A percentile compares a stretch with the other conserved stretches of the same genome.
phyloP scores from a whole-genome alignment of 2,113 vertebrate genomes.

The Montifringilla adamsi region DNA sequence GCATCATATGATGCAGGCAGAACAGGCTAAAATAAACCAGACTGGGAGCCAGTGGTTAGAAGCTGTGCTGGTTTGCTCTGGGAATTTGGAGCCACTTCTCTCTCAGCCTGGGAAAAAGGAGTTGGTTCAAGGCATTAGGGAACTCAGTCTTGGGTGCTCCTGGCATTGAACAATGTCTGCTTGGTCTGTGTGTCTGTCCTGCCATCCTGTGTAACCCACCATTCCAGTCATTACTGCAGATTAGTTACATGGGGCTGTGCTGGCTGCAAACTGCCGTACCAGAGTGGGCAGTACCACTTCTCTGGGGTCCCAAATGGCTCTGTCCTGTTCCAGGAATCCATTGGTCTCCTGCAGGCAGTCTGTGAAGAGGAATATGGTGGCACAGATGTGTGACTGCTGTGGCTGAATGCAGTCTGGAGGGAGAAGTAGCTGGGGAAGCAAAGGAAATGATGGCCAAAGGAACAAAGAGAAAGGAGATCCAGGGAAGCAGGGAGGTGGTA shows the following conservation, averaged over 20 bases:
- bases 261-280: not conserved
- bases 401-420: not conserved
- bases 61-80: not conserved
- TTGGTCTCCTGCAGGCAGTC: not conserved
- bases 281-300: not conserved
- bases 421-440: not conserved
- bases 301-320: fast-evolving
- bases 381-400: fast-evolving
- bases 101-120: not conserved
- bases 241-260: not conserved
- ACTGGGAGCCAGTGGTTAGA: not conserved
- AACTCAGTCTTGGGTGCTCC: not conserved
- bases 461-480: not conserved
- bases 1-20: not conserved
- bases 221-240: fast-evolving
- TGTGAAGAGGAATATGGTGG: not conserved
- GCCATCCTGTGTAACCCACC: not conserved
- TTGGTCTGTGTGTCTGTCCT: not conserved
- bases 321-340: not conserved
- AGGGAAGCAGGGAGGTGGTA: not conserved
- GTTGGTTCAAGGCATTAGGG: not conserved
- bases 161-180: not conserved
- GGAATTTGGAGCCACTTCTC: not conserved
- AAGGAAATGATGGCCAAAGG: not conserved
- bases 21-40: not conserved